Base-by-base conservation (phyloP, 2,113 vertebrate species). In the Microcebus griseorufus region DNA sequence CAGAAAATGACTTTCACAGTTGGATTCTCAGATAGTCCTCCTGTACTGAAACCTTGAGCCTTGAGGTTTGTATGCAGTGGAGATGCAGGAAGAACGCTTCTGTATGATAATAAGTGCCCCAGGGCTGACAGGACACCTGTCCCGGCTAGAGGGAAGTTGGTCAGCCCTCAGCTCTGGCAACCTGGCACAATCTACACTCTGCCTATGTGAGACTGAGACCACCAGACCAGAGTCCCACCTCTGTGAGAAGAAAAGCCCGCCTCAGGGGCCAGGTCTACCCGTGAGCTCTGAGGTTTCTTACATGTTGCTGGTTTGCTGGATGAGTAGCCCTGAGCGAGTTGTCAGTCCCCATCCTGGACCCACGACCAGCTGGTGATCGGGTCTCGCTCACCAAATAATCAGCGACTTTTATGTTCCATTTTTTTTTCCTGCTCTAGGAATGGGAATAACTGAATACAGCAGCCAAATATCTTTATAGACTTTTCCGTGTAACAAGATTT, bases 401-500 rank as follows among this genome's bases (percentile, higher is more conserved):
- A 6, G 17, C 29, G 67, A 22, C 55, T 29, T 96, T 88, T 65
- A 39, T 22, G 27, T 32, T 79, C 64, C 1, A 16, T n/a, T 64
- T 8, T 27, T 27, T 25, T 62, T 25, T 45, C 39, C 42, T 89
- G 51, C 37, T 80, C 27, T 23, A 64, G 80, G 69, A 93, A 53
- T 75, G 16, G 34, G 86, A 78, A 95, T 65, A 64, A 53, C 25
- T 34, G 42, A 78, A 55, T 23, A 27, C 11, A 78, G 64, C 83
- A 55, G 92, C 64, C 67, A 87, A 75, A 29, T 64, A 79, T 51
- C 69, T 90, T 89, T 51, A 90, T 20, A 83, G 83, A 82, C 93
- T 69, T 95, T 78, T 92, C 73, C 69, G n/a, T 83, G 72, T 69
- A 88, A 83, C 82, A 75, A 64, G 69, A 90, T 84, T 95, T 75